Evolutionary conservation across 2,113 vertebrate genomes (phyloP).

Genomic region (Plecotus auritus): DNA sequence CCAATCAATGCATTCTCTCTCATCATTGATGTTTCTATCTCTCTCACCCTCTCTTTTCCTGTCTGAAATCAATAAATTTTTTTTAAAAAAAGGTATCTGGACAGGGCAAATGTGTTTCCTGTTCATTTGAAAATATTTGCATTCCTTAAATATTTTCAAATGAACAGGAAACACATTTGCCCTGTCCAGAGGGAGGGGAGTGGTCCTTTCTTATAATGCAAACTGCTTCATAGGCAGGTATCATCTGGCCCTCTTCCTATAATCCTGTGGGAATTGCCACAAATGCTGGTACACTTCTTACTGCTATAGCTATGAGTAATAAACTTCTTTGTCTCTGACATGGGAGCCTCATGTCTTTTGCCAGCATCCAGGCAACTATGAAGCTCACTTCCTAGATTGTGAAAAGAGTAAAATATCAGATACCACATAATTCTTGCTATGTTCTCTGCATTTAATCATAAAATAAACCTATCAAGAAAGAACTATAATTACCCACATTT

Average conservation of each 20-base stretch:
- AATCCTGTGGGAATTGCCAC: rapidly evolving
- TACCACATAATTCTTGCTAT: background rate
- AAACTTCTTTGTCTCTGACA: background rate
- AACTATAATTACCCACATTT: background rate
- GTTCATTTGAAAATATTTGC: background rate
- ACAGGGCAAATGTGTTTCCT: background rate
- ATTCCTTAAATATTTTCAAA: background rate
- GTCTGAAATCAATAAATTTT: too few relatives aligned
- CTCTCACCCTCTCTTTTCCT: too few relatives aligned
- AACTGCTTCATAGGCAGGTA: background rate
- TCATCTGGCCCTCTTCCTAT: background rate
- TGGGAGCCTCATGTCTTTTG: background rate
- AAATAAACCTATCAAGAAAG: background rate
- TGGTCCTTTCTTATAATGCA: background rate
- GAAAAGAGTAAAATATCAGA: background rate
- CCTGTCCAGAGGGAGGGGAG: background rate
- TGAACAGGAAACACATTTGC: too few relatives aligned
- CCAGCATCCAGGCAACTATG: background rate
- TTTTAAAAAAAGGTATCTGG: too few relatives aligned
- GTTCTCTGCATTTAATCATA: background rate
- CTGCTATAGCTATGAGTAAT: background rate
- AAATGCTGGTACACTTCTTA: background rate
- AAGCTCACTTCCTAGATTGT: background rate
- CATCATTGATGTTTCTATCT: too few relatives aligned
- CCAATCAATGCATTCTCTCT: too few relatives aligned